Base-by-base conservation (phyloP, 2,113 vertebrate genomes). In the Salminus brasiliensis region DNA sequence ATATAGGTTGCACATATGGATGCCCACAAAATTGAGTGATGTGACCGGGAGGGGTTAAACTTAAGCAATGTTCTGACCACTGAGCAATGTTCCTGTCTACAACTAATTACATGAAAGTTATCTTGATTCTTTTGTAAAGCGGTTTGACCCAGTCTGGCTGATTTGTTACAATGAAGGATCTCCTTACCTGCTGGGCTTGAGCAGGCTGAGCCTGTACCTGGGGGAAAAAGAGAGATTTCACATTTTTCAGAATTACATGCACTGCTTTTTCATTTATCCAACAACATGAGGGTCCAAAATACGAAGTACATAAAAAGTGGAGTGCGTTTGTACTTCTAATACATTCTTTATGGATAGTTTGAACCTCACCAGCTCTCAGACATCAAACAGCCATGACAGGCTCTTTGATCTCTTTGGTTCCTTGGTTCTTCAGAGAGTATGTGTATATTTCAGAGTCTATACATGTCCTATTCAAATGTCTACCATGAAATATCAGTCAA, bases 151-250 rank as follows among this genome's bases (percentile, higher is more conserved):
- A n/a, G n/a, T n/a, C n/a, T n/a, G n/a, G n/a, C n/a, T n/a, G n/a
- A n/a, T n/a, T n/a, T n/a, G n/a, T n/a, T 55, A 25, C 3, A 55
- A 11, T 25, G 5, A 49, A 53, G 18, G 52, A 49, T 2, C 45
- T 43, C 41, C 47, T 55, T 12, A 55, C 74, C 74, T 63, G 74
- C 43, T 76, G 39, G 32, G 16, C 30, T 65, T 79, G 77, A 72
- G 69, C 67, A 30, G 69, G 34, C 45, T 79, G 57, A 41, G 68
- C 12, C 59, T 72, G 68, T 5, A 16, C 18, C 69, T 65, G 69
- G 27, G n/a, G 65, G 41, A 55, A 72, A 71, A 9, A 27, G 13
- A 29, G 30, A 55, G 47, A 52, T 52, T 2, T 52, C 1, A 15
- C 16, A 29, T 8, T 21, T 63, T 63, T 63, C 30, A 59, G 57